Conservation (phyloP, 2,113 vertebrate species). For the Centropus unirufus region DNA sequence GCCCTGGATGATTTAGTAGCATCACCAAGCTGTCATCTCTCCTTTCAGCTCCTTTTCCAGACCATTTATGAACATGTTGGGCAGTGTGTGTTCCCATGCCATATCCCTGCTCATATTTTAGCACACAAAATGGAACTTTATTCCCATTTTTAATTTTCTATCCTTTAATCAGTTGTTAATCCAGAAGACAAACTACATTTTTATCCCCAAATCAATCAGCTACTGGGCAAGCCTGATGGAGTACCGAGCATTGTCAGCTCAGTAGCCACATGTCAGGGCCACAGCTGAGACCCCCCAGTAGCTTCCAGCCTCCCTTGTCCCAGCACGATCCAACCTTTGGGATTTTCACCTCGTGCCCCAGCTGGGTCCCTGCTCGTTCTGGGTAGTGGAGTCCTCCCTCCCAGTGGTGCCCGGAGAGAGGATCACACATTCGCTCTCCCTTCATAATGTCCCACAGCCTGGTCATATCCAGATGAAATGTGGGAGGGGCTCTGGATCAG, state of each 20-base stretch:
- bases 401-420: neutral
- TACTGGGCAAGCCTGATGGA: neutral
- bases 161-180: neutral
- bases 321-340: neutral
- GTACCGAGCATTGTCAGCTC: neutral
- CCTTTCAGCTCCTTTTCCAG: conserved; percentile 52
- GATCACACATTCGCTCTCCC: neutral
- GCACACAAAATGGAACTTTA: neutral
- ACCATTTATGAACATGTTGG: conserved; percentile 65
- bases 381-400: neutral
- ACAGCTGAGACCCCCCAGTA: neutral
- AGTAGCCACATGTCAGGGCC: neutral
- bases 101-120: neutral
- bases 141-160: neutral
- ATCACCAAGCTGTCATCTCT: conserved; percentile 52
- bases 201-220: neutral
- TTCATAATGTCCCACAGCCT: neutral
- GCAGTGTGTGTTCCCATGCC: neutral
- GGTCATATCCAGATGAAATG: neutral
- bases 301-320: neutral
- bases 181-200: neutral
- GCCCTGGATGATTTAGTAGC: conserved; percentile 48
- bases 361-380: neutral
- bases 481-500: no score
- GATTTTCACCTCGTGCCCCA: neutral